These are phyloP conservation scores for Podilymbus podiceps DNA, from an alignment of 2,113 vertebrate genomes.

Conservation along the genomic window DNA sequence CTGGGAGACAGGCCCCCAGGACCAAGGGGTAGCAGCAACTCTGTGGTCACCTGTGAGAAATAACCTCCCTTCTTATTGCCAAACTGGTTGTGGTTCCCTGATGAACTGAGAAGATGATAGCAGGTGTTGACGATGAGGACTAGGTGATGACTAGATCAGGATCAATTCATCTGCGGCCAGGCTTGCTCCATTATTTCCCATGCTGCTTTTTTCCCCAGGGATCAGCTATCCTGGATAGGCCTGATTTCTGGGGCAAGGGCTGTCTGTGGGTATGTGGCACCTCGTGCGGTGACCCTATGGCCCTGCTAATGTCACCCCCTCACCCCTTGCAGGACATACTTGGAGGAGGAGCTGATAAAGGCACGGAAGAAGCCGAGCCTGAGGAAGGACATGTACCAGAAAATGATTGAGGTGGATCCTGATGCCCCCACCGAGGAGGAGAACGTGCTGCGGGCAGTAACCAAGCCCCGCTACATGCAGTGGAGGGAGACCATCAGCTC, in stretches of 20 bases:
- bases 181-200: not conserved
- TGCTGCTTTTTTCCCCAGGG: not conserved
- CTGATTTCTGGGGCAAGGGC: not conserved
- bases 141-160: not conserved
- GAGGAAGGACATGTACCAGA: conserved; percentile 95
- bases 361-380: conserved; percentile 94
- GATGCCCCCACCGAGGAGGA: conserved; percentile 87
- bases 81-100: not conserved
- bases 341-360: conserved; percentile 95
- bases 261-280: not conserved
- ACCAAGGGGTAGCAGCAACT: not conserved
- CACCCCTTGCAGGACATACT: conserved; percentile 81
- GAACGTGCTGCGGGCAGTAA: conserved; percentile 83
- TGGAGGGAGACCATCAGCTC: conserved; percentile 99
- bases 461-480: conserved; percentile 98
- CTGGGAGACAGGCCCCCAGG: not conserved
- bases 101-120: not conserved
- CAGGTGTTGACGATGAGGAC: not conserved
- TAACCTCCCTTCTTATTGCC: not conserved
- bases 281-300: fast-evolving
- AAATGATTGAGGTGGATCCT: conserved; percentile 95
- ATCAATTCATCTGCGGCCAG: fast-evolving
- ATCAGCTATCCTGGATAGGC: not conserved
- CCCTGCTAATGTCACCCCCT: not conserved
- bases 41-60: not conserved